phyloP scores from a whole-genome alignment of 2,888 invertebrate genomes.

The Lochmaea capreae region DNA sequence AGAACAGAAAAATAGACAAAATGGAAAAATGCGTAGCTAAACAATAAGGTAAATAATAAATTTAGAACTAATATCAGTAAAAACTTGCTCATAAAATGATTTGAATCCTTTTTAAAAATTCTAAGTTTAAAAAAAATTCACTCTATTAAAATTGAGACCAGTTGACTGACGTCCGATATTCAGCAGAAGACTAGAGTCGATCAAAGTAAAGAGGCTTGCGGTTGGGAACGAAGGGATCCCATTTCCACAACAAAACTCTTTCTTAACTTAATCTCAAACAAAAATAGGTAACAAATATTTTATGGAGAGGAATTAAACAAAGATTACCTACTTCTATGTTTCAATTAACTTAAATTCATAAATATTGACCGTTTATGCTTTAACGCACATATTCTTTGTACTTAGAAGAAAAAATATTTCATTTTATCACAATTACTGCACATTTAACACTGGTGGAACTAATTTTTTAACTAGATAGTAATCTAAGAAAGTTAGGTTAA shows the following conservation, averaged over 20 bases:
- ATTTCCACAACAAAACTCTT: slow-evolving; percentile 19
- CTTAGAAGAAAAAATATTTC: neutral
- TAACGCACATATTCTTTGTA: too few relatives aligned
- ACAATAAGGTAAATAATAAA: too few relatives aligned
- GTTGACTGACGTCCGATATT: slow-evolving; percentile 14
- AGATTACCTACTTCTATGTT: too few relatives aligned
- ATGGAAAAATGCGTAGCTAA: too few relatives aligned
- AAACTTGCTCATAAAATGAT: neutral
- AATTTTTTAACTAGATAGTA: neutral
- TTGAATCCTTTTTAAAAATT: too few relatives aligned
- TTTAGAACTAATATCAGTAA: neutral
- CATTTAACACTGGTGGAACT: neutral
- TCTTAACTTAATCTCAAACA: too few relatives aligned
- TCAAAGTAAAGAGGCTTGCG: slow-evolving; percentile 11
- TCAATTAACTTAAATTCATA: too few relatives aligned
- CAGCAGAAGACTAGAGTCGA: slow-evolving; percentile 26
- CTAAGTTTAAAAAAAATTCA: neutral
- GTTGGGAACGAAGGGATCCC: neutral
- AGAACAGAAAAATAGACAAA: too few relatives aligned
- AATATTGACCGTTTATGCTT: too few relatives aligned
- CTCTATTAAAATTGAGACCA: slow-evolving; percentile 11
- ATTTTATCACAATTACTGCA: neutral
- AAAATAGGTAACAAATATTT: too few relatives aligned
- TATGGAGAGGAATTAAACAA: too few relatives aligned
- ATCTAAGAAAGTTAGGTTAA: neutral